A percentile compares a stretch with the other conserved stretches of the same genome.
Evolutionary conservation across 1,140 invertebrate species (phyloP).

Genomic region (Vanessa tameamea): DNA sequence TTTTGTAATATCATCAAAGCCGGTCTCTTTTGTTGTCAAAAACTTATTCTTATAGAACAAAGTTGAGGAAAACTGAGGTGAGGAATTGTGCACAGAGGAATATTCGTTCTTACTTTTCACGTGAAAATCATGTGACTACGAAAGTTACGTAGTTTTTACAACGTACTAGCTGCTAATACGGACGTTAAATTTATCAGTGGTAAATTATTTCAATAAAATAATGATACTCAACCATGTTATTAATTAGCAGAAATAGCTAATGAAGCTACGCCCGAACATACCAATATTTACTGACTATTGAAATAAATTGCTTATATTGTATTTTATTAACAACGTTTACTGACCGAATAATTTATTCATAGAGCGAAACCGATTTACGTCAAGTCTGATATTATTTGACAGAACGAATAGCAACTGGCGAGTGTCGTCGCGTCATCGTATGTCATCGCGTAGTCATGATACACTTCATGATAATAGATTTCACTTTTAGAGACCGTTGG

Average conservation of each 20-base stretch:
- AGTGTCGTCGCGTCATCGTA: slow-evolving; percentile 7
- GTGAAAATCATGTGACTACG: too few species aligned
- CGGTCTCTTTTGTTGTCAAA: too few species aligned
- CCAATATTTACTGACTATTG: slow-evolving; percentile 20
- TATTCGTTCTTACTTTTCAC: too few species aligned
- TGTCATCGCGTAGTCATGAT: not conserved
- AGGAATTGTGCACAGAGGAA: too few species aligned
- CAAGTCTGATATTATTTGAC: slow-evolving; percentile 22
- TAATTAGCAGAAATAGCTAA: not conserved
- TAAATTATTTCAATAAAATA: not conserved
- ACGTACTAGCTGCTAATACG: too few species aligned
- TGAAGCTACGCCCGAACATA: slow-evolving; percentile 8
- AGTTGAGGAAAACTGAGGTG: too few species aligned
- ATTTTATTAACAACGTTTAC: slow-evolving; percentile 23
- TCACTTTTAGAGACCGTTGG: not conserved
- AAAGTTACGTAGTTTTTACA: too few species aligned
- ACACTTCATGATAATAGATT: not conserved
- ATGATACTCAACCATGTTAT: not conserved
- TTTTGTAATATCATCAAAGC: too few species aligned
- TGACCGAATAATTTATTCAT: slow-evolving; percentile 26
- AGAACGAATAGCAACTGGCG: slow-evolving; percentile 7
- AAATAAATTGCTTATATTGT: slow-evolving; percentile 26
- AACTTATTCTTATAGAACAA: too few species aligned
- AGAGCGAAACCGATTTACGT: slow-evolving; percentile 14
- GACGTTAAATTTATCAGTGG: too few species aligned